phyloP scores from a whole-genome alignment of 2,797 vertebrate genomes.

The Anolis apletophallus region DNA sequence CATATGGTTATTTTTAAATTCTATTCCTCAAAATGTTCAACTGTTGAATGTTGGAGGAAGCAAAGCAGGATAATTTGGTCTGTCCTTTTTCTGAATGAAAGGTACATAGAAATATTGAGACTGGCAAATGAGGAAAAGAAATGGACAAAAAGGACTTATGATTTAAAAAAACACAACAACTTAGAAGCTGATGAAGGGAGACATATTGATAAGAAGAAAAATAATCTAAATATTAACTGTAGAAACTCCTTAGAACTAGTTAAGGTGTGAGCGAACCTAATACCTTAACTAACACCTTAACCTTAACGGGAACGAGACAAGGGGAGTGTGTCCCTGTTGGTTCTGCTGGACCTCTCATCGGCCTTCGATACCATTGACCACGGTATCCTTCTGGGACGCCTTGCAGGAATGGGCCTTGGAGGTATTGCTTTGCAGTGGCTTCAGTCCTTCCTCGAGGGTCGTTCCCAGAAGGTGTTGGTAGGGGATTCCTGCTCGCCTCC shows the following conservation, averaged over 20 bases:
- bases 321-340: too few species aligned
- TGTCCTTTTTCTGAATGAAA: not conserved
- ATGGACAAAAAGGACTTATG: not conserved
- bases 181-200: not conserved
- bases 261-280: constrained; percentile 8
- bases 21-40: not conserved
- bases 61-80: not conserved
- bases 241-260: constrained; percentile 10
- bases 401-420: too few species aligned
- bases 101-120: not conserved
- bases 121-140: not conserved
- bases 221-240: not conserved
- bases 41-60: not conserved
- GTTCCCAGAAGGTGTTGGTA: too few species aligned
- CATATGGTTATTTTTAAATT: too few species aligned
- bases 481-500: too few species aligned
- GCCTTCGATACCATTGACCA: too few species aligned
- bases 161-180: not conserved
- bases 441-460: too few species aligned
- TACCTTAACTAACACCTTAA: too few species aligned
- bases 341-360: too few species aligned
- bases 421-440: too few species aligned
- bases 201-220: not conserved
- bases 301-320: too few species aligned
- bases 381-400: too few species aligned